These are phyloP conservation scores for Perognathus longimembris DNA, from an alignment of 2,113 vertebrate genomes.

Conservation along the genomic window DNA sequence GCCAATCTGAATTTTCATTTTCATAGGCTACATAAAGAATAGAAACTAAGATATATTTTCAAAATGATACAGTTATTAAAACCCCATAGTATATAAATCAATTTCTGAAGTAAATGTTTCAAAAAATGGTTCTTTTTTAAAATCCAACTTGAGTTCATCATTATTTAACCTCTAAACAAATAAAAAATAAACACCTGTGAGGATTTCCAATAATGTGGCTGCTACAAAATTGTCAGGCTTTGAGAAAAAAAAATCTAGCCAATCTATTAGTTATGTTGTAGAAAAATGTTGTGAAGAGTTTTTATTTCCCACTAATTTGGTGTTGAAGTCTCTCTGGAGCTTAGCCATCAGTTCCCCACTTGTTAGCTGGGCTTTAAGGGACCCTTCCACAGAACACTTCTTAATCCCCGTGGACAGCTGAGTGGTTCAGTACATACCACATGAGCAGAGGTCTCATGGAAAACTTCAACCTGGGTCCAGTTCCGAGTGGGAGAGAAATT, in stretches of 20 bases:
- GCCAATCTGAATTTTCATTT: slow-evolving; percentile 15
- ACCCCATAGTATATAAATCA: background rate
- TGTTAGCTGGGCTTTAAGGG: background rate
- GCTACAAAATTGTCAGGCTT: background rate
- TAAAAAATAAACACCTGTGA: background rate
- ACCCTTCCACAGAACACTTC: background rate
- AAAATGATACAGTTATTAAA: slow-evolving; percentile 33
- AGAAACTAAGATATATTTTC: background rate
- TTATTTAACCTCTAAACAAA: slow-evolving; percentile 7
- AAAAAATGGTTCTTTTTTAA: background rate
- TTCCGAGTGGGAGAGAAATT: background rate
- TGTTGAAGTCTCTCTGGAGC: background rate
- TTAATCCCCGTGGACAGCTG: background rate
- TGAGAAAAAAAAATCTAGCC: background rate
- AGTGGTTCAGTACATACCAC: background rate
- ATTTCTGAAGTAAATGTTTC: background rate
- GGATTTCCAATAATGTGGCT: background rate
- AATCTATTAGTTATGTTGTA: background rate
- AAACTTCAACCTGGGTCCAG: background rate
- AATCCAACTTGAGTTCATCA: background rate
- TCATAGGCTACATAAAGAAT: background rate
- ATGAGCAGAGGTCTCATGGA: background rate
- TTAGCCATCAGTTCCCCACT: background rate
- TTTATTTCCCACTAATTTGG: background rate
- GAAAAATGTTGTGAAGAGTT: background rate